Base-by-base conservation (phyloP, 2,797 vertebrate species). In the Sebastiscus tertius region DNA sequence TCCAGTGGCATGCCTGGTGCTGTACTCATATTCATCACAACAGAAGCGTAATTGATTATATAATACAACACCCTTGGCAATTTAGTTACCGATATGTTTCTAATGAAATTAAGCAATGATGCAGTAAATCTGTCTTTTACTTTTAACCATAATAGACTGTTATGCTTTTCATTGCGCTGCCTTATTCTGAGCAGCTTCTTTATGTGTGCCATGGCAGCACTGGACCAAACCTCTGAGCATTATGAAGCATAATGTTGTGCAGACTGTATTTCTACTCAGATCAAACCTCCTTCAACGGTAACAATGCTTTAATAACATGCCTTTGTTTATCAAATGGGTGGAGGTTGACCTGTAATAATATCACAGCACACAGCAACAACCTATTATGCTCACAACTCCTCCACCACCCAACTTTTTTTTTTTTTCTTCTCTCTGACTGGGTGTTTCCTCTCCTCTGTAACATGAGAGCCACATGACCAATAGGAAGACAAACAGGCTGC, bases 391-490 rank as follows among this genome's bases (percentile, higher is more conserved):
- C 26, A 34, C 29, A 81, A 49, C 73, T 64, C 13, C 29, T 56
- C 59, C 56, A 79, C 69, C 85, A 70, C 69, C 71, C 59, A 65
- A 68, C 7, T 67, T 62, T 58, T 49, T 6, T 4, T 49, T 66
- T 4, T n/a, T 42, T 66, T 49, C 34, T 1, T 26, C 1, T n/a
- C 4, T 80, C 4, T 56, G 22, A 20, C 63, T 86, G 92, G 92
- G 92, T 88, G 93, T 77, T 42, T 90, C 1, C 88, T 59, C 56
- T 33, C 5, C 63, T 29, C 56, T 72, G 92, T 81, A 67, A 84
- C 81, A 26, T 0, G 79, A 86, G 82, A 80, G 33, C 62, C 89
- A 92, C 92, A 24, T 92, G 89, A 93, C 91, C 89, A 85, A 76
- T 70, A 81, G 84, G 82, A 86, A 79, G 83, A 10, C 88, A 76